Evolutionary conservation across 2,888 invertebrate species (phyloP), one percentile per base, ranked within the genome.

Genomic region (Mamestra brassicae): DNA sequence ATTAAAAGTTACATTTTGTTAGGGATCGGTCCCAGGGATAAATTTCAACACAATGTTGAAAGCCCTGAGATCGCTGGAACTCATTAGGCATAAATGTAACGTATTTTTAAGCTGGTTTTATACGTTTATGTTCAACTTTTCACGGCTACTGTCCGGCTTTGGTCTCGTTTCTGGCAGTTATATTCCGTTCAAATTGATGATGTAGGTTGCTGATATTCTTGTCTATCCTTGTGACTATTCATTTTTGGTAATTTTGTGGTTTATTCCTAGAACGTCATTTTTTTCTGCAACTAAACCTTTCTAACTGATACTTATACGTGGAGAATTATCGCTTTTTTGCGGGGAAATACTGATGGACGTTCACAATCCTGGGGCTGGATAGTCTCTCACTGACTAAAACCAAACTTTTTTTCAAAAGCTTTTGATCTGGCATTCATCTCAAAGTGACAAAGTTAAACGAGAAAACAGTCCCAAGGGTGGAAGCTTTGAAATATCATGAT

Each of bases 1-100:
- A 85, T 81, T 84, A 81, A 80, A 85, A 85, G 76, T 85, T 78
- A 65, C 26, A 58, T 76, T 83, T 50, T 76, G 74, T 71, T 65
- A 52, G 70, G 81, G 71, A 61, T 66, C 42, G 2, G n/a, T 42
- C 36, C n/a, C 34, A 7, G 6, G 60, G 38, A 72, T 63, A 70
- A 50, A 79, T 68, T 82, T 79, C 62, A 66, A 57, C 61, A 65
- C 36, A 11, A 17, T 52, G 69, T 50, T 65, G 61, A 36, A 36
- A 65, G 45, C 63, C 34, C 17, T 26, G 76, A 60, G 61, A 69
- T 62, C 45, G 7, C 58, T 60, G 63, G 10, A 50, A 71, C 60
- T 78, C 69, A 82, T 74, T 78, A 78, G 69, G 11, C 15, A 15
- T 55, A 82, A 67, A 73, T 47, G 61, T 55, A 69, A 65, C n/a